Base-by-base conservation (phyloP, 2,113 vertebrate species). In the Recurvirostra avosetta region DNA sequence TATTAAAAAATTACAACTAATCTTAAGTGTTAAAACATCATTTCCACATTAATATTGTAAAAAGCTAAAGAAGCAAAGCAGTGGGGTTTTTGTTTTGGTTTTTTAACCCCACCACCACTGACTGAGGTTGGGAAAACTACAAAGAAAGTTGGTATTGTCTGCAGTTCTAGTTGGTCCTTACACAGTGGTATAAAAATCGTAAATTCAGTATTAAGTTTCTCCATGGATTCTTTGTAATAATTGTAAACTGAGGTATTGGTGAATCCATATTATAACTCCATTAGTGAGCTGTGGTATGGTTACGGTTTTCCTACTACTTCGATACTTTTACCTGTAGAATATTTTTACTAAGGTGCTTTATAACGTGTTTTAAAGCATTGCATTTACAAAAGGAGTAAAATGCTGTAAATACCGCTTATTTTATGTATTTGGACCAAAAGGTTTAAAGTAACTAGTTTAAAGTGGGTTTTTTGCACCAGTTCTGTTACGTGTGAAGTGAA, bases 331-430 rank as follows among this genome's bases (percentile, higher is more conserved):
- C 97, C 97, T 97, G 98, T 98, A 98, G 98, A 98, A 97, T 98
- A 96, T 98, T 98, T 98, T 98, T 98, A 98, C 98, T 98, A 97
- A 97, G 98, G 98, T 98, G 98, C 98, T 98, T 98, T 98, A 97
- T 98, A 98, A 98, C 30, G 98, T 98, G 98, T 98, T 98, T 98
- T 98, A 98, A 98, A 98, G 98, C 98, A 97, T 98, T 98, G 97
- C 98, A 98, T 98, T 98, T 98, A 97, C 96, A 98, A 96, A 97
- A 95, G 80, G 85, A 97, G 89, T 92, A 97, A 98, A 98, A 94
- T 97, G 98, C 98, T 98, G 98, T 98, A 98, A 97, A 98, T 98
- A 98, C 86, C 97, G 98, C 98, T 97, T 98, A 98, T 98, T 98
- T 98, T 98, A 98, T 97, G 98, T 98, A 98, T 98, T 98, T 98